Evolutionary conservation across 2,797 vertebrate species (phyloP).

Genomic region (Sebastes trivittatus): DNA sequence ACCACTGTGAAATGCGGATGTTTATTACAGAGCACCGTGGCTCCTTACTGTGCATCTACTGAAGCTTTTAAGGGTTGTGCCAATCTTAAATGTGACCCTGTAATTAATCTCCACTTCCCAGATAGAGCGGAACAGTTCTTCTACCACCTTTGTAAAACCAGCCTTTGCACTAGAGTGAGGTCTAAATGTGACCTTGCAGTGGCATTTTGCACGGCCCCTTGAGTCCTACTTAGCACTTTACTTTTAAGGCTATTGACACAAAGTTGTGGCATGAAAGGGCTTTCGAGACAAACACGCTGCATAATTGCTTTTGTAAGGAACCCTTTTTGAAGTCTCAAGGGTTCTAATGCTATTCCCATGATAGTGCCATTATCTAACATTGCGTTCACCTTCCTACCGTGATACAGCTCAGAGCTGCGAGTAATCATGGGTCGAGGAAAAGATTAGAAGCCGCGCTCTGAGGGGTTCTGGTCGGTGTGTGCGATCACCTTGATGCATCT

Average conservation of each 20-base stretch:
- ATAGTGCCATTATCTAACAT: conserved; percentile 62
- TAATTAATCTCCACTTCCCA: conserved; percentile 28
- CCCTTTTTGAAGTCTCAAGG: conserved; percentile 52
- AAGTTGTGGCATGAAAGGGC: conserved; percentile 41
- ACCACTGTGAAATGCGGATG: conserved; percentile 7
- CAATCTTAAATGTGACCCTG: conserved; percentile 21
- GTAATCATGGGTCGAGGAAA: conserved; percentile 34
- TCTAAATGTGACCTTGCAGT: conserved; percentile 38
- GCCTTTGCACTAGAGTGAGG: neutral
- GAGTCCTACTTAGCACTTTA: conserved; percentile 47
- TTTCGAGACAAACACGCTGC: conserved; percentile 31
- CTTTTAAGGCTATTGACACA: conserved; percentile 50
- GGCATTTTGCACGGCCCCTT: conserved; percentile 25
- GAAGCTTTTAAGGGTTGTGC: neutral
- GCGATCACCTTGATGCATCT: conserved; percentile 47
- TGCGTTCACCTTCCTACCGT: conserved; percentile 57
- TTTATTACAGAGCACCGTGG: conserved; percentile 9
- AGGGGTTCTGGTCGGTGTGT: conserved; percentile 3
- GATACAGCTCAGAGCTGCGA: conserved; percentile 33
- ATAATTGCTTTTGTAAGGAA: conserved; percentile 60
- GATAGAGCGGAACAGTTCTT: neutral
- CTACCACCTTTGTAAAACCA: conserved; percentile 16
- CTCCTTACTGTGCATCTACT: neutral
- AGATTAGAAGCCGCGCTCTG: conserved; percentile 38
- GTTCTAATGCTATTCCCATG: conserved; percentile 59